Evolutionary conservation across 2,113 vertebrate genomes (phyloP).

Genomic region (Myiozetetes cayanensis): DNA sequence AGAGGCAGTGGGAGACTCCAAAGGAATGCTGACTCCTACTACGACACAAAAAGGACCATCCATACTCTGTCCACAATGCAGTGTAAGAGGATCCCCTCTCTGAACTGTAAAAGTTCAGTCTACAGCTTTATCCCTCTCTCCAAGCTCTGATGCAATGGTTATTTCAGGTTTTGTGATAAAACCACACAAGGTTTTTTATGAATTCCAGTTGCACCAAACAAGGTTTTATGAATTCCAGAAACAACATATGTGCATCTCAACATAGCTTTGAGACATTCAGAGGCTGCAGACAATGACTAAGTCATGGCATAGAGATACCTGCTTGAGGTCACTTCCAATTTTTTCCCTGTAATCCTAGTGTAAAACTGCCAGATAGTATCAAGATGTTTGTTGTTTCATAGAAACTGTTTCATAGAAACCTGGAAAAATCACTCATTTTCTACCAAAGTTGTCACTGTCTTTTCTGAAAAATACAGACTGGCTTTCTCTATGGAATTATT

Average conservation of each 20-base stretch:
- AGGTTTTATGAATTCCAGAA: not conserved
- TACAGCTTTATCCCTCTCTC: not conserved
- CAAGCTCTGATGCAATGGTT: not conserved
- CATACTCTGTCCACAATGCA: not conserved
- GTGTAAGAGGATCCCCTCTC: not conserved
- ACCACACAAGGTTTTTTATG: not conserved
- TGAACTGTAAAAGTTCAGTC: not conserved
- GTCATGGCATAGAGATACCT: not conserved
- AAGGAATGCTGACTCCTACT: not conserved
- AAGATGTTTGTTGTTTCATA: not conserved
- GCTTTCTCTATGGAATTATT: not conserved
- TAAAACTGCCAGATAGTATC: not conserved
- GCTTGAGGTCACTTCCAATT: not conserved
- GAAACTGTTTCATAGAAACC: not conserved
- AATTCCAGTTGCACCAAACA: not conserved
- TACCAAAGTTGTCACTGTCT: not conserved
- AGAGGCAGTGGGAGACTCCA: not conserved
- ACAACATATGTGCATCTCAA: not conserved
- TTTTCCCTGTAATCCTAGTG: not conserved
- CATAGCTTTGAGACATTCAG: not conserved
- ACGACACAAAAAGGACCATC: not conserved
- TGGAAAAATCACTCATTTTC: not conserved
- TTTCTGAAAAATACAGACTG: not conserved
- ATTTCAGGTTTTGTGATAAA: not conserved
- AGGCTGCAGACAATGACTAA: not conserved